Conservation (phyloP, 2,888 invertebrate species). For the Sinotaia quadrata region DNA sequence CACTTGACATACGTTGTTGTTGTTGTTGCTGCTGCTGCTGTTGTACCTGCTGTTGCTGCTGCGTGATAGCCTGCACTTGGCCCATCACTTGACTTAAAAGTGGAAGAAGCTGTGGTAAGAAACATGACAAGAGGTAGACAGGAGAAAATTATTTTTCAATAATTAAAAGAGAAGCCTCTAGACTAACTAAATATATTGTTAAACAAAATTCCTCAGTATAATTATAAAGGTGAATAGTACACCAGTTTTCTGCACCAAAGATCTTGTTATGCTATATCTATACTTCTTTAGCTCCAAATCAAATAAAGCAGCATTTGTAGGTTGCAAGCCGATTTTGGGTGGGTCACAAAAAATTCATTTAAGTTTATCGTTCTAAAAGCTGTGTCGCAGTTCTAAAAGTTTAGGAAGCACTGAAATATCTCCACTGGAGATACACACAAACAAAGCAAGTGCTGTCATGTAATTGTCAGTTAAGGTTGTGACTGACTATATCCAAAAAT, state of each 20-base stretch:
- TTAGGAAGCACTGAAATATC: too few relatives aligned
- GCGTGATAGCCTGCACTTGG: slow-evolving; percentile 33
- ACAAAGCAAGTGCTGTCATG: too few relatives aligned
- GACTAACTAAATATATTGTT: not conserved
- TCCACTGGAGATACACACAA: too few relatives aligned
- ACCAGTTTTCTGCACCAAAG: too few relatives aligned
- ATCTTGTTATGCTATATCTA: too few relatives aligned
- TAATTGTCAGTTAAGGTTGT: not conserved
- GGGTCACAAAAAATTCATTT: too few relatives aligned
- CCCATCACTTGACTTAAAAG: slow-evolving; percentile 27
- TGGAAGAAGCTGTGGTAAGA: slow-evolving; percentile 37
- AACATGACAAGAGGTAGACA: not conserved
- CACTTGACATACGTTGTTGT: slow-evolving; percentile 11
- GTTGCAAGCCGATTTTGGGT: too few relatives aligned
- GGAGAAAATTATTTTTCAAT: not conserved
- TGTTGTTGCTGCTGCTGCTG: slow-evolving; percentile 25
- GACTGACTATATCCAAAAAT: not conserved
- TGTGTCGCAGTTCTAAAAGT: too few relatives aligned
- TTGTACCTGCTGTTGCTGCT: slow-evolving; percentile 30
- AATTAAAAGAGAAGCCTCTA: not conserved
- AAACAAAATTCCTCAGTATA: not conserved
- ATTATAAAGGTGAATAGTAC: not conserved
- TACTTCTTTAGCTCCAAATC: too few relatives aligned
- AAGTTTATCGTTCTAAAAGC: too few relatives aligned
- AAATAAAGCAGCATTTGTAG: too few relatives aligned